Evolutionary conservation across 2,113 vertebrate species (phyloP).

Genomic region (Numida meleagris): DNA sequence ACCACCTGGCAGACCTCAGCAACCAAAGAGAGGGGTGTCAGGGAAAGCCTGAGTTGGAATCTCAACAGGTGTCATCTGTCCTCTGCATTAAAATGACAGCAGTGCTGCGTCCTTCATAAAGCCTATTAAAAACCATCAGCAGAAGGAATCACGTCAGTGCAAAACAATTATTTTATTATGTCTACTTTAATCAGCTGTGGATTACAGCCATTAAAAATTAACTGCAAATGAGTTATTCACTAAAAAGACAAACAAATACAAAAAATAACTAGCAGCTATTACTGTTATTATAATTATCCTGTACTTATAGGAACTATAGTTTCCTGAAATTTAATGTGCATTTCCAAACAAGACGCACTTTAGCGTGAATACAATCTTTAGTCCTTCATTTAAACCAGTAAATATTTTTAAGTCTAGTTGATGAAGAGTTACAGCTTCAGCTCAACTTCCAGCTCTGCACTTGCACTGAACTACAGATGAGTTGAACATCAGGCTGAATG

Average conservation of each 20-base stretch:
- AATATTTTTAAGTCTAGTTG: background rate
- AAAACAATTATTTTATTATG: background rate
- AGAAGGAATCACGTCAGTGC: background rate
- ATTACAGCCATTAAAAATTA: slow-evolving; percentile 1
- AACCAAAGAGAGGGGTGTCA: background rate
- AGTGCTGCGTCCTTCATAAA: background rate
- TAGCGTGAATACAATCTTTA: background rate
- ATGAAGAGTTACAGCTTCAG: background rate
- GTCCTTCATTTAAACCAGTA: background rate
- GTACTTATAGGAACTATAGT: background rate
- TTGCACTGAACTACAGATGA: background rate
- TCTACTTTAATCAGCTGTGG: background rate
- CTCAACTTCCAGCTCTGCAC: background rate
- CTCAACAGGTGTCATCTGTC: background rate
- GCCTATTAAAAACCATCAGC: background rate
- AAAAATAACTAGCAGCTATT: background rate
- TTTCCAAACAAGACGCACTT: background rate
- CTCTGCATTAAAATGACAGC: background rate
- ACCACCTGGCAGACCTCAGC: background rate
- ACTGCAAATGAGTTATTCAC: background rate
- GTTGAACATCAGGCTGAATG: background rate
- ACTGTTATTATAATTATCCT: background rate
- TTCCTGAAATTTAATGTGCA: background rate
- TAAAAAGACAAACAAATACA: background rate
- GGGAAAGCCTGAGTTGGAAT: background rate